These are phyloP conservation scores for Gephyroberyx darwinii DNA, from an alignment of 2,797 vertebrate species.

Conservation along the genomic window DNA sequence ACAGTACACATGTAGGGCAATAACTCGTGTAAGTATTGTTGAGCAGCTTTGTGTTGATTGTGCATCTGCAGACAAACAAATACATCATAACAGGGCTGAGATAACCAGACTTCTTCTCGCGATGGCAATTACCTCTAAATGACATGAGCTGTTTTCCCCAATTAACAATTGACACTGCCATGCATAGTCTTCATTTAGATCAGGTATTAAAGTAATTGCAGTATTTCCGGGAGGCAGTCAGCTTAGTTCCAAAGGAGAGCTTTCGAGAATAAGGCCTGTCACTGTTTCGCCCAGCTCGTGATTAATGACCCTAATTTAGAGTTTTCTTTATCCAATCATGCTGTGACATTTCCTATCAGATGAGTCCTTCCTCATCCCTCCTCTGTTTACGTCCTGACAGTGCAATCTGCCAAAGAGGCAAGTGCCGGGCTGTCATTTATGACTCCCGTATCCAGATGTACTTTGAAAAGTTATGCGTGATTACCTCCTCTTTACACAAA, in stretches of 20 bases:
- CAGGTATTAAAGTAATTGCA: conserved; percentile 76
- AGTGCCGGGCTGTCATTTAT: conserved; percentile 57
- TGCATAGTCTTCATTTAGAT: conserved; percentile 67
- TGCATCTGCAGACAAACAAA: conserved; percentile 28
- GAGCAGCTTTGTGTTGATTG: conserved; percentile 19
- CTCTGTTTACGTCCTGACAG: conserved; percentile 76
- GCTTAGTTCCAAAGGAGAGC: conserved; percentile 71
- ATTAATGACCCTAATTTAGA: conserved; percentile 84
- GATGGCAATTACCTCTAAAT: conserved; percentile 58
- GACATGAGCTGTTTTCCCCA: conserved; percentile 61
- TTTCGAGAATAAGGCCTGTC: conserved; percentile 72
- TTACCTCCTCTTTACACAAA: conserved; percentile 66
- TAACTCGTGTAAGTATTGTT: conserved; percentile 10
- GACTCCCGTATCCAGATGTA: conserved; percentile 65
- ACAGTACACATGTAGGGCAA: neutral
- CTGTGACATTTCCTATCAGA: conserved; percentile 79
- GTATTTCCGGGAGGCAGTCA: conserved; percentile 75
- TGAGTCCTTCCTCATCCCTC: conserved; percentile 67
- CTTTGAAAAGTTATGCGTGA: conserved; percentile 65
- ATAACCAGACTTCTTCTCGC: conserved; percentile 46
- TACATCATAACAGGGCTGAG: conserved; percentile 34
- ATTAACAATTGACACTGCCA: conserved; percentile 69
- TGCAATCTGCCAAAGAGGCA: conserved; percentile 60
- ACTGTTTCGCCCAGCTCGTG: conserved; percentile 66
- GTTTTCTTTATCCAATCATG: conserved; percentile 76